Evolutionary conservation across 2,797 vertebrate species (phyloP).

Genomic region (Pangasius larnaudii): DNA sequence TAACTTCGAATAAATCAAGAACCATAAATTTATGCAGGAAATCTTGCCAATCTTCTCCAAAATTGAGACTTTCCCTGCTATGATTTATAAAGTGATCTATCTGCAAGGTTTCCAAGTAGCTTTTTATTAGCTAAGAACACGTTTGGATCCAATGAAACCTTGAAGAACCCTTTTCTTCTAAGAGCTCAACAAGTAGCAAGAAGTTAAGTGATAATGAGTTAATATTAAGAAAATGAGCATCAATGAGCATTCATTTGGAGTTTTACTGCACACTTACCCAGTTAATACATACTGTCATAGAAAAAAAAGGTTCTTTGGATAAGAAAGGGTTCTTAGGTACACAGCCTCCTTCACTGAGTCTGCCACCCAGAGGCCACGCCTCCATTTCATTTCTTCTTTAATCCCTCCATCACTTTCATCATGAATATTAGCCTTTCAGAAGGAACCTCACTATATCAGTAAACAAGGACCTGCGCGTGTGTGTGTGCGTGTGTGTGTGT

Average conservation of each 20-base stretch:
- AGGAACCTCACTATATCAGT: background rate
- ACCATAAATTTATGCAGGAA: background rate
- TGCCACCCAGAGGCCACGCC: background rate
- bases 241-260: background rate
- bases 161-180: background rate
- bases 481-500: conserved; percentile 8
- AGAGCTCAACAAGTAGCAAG: background rate
- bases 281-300: background rate
- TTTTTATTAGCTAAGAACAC: background rate
- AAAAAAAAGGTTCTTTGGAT: background rate
- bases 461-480: background rate
- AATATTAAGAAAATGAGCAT: background rate
- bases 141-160: background rate
- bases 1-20: background rate
- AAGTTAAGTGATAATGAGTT: background rate
- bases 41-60: background rate
- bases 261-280: background rate
- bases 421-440: background rate
- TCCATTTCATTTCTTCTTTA: background rate
- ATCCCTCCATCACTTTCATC: background rate
- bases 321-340: background rate
- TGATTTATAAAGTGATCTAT: background rate
- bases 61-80: background rate
- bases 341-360: background rate
- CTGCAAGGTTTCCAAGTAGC: background rate